Base-by-base conservation (phyloP, 1,140 invertebrate genomes). In the Palaemon carinicauda region DNA sequence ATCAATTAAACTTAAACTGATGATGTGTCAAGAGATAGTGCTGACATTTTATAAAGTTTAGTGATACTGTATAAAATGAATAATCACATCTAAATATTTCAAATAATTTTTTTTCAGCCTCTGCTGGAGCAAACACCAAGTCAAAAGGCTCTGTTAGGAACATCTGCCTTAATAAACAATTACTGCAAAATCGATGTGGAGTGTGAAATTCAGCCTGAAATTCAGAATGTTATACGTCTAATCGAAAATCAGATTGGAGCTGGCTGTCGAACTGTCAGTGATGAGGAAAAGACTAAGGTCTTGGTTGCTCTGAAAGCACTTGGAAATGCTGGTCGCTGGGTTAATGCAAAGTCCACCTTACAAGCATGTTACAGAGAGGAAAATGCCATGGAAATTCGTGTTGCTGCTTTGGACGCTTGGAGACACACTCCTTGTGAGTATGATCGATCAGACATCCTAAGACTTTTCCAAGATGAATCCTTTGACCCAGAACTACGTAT, bases 401-500 rank as follows among this genome's bases (percentile, higher is more conserved):
- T 96, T 1, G 94, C 95, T 0, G 96, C 96, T 0, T 92, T 98
- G 15, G 95, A 97, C 91, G 94, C 96, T 5, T 94, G 96, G 90
- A 91, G 94, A 10, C 93, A 94, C 15, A 94, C 94, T 91, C 92
- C 93, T 89, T 96, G 96, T 75, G 60, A 74, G 80, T 91, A 86
- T 80, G 93, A 91, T 82, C 95, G 19, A 93, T 94, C 90, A 90
- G 92, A 69, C 91, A 93, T 27, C 93, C 93, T 95, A 51, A 91
- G 92, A n/a, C 91, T 96, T 14, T 92, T 96, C 90, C 93, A 94
- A 89, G 93, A 96, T 90, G 92, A 91, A 3, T 93, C 95, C 80
- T 94, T 96, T 90, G 96, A 98, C 91, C 94, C 96, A 9, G 97
- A 99, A 91, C 91, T 98, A 12, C 94, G 97, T 77, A 98, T 98